phyloP scores from a whole-genome alignment of 2,113 vertebrate species.

The Scomber japonicus region DNA sequence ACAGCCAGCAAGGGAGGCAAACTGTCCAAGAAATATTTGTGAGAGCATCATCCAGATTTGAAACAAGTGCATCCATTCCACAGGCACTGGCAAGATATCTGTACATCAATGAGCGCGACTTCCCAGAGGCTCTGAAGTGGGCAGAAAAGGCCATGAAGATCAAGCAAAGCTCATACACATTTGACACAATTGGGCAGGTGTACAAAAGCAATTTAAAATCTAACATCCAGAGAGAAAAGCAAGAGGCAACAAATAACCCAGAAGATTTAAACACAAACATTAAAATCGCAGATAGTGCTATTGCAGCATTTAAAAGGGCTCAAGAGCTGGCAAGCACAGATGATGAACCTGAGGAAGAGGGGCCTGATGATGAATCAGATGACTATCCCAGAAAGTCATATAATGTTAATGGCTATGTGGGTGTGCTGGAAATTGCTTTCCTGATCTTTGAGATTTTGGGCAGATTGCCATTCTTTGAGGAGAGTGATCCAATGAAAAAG shows the following conservation, averaged over 20 bases:
- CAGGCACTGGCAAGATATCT: slow-evolving; percentile 76
- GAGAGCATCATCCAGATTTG: slow-evolving; percentile 67
- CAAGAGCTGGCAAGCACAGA: slow-evolving; percentile 77
- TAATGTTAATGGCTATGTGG: slow-evolving; percentile 81
- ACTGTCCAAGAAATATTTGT: slow-evolving; percentile 66
- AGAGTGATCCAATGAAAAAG: slow-evolving; percentile 53
- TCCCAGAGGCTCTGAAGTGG: slow-evolving; percentile 62
- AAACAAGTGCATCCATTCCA: slow-evolving; percentile 55
- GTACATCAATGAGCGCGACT: slow-evolving; percentile 66
- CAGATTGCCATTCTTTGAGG: slow-evolving; percentile 76
- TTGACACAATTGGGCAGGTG: slow-evolving; percentile 87
- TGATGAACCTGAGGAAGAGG: slow-evolving; percentile 25
- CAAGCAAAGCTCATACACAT: slow-evolving; percentile 82
- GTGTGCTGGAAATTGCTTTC: slow-evolving; percentile 85
- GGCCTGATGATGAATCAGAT: slow-evolving; percentile 44
- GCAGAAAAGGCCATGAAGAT: slow-evolving; percentile 83
- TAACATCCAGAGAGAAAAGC: slow-evolving; percentile 52
- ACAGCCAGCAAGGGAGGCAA: slow-evolving; percentile 36
- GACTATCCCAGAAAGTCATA: slow-evolving; percentile 81
- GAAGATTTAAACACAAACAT: slow-evolving; percentile 69
- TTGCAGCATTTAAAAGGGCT: slow-evolving; percentile 82
- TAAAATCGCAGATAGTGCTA: slow-evolving; percentile 76
- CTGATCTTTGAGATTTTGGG: slow-evolving; percentile 79
- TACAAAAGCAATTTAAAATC: slow-evolving; percentile 83
- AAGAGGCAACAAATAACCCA: slow-evolving; percentile 54